Conservation (phyloP, 2,797 vertebrate species). For the Perodicticus potto region DNA sequence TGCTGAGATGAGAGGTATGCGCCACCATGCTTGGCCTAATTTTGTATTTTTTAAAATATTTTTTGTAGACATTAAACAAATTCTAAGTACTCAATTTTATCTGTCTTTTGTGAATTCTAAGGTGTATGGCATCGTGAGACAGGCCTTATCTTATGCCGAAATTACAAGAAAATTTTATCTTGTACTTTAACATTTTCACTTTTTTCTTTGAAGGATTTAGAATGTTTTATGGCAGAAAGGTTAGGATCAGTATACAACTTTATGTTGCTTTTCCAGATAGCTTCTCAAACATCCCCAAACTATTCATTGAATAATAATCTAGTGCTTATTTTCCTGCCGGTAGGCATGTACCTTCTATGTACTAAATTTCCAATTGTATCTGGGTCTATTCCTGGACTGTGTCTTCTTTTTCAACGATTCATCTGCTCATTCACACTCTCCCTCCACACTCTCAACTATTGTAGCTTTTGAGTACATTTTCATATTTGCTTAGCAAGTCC, state of each 20-base stretch:
- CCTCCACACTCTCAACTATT: background rate
- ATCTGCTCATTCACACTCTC: background rate
- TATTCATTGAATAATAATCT: background rate
- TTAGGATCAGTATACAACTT: background rate
- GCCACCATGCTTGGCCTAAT: background rate
- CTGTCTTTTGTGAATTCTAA: background rate
- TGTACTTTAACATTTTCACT: background rate
- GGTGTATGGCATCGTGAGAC: background rate
- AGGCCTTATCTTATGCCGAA: background rate
- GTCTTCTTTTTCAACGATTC: background rate
- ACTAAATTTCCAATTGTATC: background rate
- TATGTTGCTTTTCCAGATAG: background rate
- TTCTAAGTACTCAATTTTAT: background rate
- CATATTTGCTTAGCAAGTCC: background rate
- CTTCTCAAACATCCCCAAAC: background rate
- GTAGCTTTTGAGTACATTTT: background rate
- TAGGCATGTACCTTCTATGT: no score
- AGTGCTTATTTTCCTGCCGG: background rate
- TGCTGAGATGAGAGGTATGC: background rate
- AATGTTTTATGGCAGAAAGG: background rate
- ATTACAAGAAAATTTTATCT: background rate
- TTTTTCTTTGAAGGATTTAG: background rate
- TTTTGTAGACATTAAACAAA: conserved; percentile 4
- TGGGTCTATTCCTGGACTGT: background rate
- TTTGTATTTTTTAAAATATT: background rate